Evolutionary conservation across 2,113 vertebrate species (phyloP), one percentile per base, ranked within the genome.

Genomic region (Notiomystis cincta): DNA sequence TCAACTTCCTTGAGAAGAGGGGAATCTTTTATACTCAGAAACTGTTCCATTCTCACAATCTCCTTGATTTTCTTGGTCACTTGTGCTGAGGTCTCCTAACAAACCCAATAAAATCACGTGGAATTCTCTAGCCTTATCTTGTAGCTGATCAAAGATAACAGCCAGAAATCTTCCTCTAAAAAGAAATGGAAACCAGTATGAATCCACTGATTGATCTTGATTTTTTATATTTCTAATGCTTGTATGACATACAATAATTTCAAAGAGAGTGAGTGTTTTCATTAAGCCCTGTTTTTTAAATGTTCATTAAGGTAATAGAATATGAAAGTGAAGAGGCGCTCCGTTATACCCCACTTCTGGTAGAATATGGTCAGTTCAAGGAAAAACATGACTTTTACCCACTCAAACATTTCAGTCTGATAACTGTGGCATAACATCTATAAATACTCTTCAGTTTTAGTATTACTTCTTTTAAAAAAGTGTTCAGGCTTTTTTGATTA

Each of bases 381-480:
- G 13, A 48, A 87, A n/a, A 7, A 27, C 37, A 48, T 20, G 3
- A 3, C 3, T 73, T 54, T 69, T 27, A 9, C n/a, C 53, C 3
- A 44, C 28, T 4, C 2, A 9, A 33, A 5, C 0, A 25, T 56
- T 77, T 86, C 4, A 20, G 3, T 11, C 25, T 65, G 16, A 28
- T 31, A 33, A 50, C 1, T 60, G 21, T 28, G 6, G 6, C 8
- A 61, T 18, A 78, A 14, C 4, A 15, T 54, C 50, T 56, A n/a
- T 33, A 58, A 58, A 66, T 45, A 64, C 0, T 0, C 1, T 20
- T 89, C 10, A 33, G 11, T 35, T 81, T 80, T 64, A 58, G 24
- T 35, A 51, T 44, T 18, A 33, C 0, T 27, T 48, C 10, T 56
- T 25, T 0, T 5, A 3, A 27, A 61, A 78, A 42, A 51, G 0